These are phyloP conservation scores for Emydura subglobosa DNA, from an alignment of 2,113 vertebrate species.

Conservation along the genomic window DNA sequence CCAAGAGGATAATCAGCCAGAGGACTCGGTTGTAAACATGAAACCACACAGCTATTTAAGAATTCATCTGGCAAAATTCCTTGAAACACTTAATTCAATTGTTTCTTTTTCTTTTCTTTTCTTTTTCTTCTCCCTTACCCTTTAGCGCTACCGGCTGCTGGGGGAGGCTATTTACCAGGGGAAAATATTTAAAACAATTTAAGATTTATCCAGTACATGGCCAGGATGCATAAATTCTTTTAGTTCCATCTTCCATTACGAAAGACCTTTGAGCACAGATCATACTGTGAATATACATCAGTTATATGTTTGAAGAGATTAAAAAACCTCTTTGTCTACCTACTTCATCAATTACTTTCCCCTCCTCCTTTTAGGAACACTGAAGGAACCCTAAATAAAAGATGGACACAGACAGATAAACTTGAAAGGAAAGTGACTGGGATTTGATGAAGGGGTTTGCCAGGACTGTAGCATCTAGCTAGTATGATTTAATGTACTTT, in stretches of 20 bases:
- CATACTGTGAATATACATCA: background rate
- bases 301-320: background rate
- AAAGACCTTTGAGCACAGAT: background rate
- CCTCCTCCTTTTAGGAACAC: background rate
- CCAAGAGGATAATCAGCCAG: background rate
- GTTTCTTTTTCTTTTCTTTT: background rate
- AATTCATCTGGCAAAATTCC: constrained; percentile 13
- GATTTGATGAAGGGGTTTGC: background rate
- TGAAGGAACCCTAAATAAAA: background rate
- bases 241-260: background rate
- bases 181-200: constrained; percentile 25
- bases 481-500: background rate
- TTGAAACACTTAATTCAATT: constrained; percentile 8
- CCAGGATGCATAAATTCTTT: background rate
- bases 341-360: background rate
- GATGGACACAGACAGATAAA: background rate
- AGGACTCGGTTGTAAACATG: background rate
- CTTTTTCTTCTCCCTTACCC: background rate
- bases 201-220: constrained; percentile 5
- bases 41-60: constrained; percentile 28
- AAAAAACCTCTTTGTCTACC: background rate
- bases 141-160: background rate
- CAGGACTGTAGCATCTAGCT: background rate
- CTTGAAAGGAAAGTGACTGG: background rate
- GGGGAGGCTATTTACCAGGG: constrained; percentile 7